These are phyloP conservation scores for Drosophila elegans DNA, from an alignment of 1,140 invertebrate genomes.

Conservation along the genomic window DNA sequence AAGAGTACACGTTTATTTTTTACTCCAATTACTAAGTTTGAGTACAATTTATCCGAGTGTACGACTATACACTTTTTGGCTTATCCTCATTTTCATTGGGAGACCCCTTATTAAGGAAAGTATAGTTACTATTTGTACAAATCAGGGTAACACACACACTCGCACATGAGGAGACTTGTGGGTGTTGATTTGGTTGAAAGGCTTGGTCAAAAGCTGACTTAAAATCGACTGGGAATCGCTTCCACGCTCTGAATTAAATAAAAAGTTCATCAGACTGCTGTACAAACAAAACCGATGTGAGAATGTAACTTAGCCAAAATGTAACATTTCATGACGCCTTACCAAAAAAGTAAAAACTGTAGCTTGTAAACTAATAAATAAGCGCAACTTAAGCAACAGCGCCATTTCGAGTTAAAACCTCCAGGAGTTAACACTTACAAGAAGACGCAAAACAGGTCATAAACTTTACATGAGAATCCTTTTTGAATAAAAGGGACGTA, in stretches of 20 bases:
- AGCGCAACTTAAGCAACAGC: neutral
- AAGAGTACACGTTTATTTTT: too few relatives aligned
- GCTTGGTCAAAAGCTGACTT: neutral
- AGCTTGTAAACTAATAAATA: neutral
- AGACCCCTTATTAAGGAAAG: neutral
- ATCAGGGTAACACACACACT: slow-evolving; percentile 40
- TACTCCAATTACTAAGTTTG: neutral
- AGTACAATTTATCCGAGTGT: neutral
- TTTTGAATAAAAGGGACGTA: neutral
- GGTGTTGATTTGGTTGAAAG: neutral
- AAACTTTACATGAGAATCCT: neutral
- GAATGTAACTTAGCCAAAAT: neutral
- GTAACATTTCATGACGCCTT: neutral
- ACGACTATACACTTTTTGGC: slow-evolving; percentile 1
- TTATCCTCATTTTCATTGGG: slow-evolving; percentile 6
- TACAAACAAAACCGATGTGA: neutral
- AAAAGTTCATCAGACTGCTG: neutral
- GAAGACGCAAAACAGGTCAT: too few relatives aligned
- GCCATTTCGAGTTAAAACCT: neutral
- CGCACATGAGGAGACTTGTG: neutral
- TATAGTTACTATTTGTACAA: slow-evolving; percentile 60
- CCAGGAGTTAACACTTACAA: too few relatives aligned
- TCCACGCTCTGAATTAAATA: neutral
- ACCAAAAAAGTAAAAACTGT: neutral
- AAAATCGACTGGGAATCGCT: slow-evolving; percentile 2